These are phyloP conservation scores for Alviniconcha strummeri DNA, from an alignment of 2,888 invertebrate genomes.

Conservation along the genomic window DNA sequence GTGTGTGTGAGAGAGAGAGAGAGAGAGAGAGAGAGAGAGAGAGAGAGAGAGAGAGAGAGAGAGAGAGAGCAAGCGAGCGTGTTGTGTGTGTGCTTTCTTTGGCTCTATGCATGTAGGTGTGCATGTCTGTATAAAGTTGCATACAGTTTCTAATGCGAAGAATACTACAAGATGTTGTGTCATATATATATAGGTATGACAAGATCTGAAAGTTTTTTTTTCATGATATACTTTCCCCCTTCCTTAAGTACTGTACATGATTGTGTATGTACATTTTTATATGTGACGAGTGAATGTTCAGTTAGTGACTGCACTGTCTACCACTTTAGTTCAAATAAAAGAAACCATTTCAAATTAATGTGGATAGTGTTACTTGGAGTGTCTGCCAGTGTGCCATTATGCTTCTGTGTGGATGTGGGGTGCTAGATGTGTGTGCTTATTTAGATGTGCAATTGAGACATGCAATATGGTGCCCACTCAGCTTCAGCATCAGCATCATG, in stretches of 20 bases:
- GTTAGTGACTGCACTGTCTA: slow-evolving; percentile 18
- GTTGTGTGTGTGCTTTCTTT: background rate
- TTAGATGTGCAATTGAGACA: too few species aligned
- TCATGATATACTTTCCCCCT: background rate
- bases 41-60: too few species aligned
- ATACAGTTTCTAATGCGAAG: too few species aligned
- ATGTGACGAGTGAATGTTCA: slow-evolving; percentile 1
- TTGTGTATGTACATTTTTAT: background rate
- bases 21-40: too few species aligned
- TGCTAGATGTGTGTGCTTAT: background rate
- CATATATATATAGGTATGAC: too few species aligned
- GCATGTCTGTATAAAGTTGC: too few species aligned
- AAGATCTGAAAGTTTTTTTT: background rate
- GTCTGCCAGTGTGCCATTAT: background rate
- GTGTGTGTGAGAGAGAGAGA: too few species aligned
- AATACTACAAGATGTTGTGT: too few species aligned
- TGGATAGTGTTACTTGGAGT: background rate
- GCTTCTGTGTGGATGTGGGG: background rate
- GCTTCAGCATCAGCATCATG: too few species aligned
- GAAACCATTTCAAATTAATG: background rate
- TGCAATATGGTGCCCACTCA: too few species aligned
- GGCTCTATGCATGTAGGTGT: background rate
- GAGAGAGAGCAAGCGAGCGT: too few species aligned
- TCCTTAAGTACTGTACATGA: background rate
- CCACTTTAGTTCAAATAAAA: slow-evolving; percentile 25